Base-by-base conservation (phyloP, 2,113 vertebrate species). In the Aspidoscelis tigris region DNA sequence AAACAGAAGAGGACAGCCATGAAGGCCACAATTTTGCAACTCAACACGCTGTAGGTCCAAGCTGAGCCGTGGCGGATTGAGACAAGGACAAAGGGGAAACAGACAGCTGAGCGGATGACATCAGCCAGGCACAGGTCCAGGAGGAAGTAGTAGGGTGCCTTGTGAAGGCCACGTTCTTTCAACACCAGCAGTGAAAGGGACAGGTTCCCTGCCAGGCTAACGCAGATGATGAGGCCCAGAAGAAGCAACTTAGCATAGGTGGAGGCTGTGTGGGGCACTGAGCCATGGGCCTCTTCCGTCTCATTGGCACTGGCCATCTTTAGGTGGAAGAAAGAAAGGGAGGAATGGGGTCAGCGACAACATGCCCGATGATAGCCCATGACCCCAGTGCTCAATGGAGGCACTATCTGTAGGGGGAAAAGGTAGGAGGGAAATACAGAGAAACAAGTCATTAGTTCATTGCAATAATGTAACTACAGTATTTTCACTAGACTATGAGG, bases 1-100 rank as follows among this genome's bases (percentile, higher is more conserved):
- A 98, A 98, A 89, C 97, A 98, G 93, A 98, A 98, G 66, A 98
- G 97, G 92, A 98, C 98, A 0, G 97, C 97, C 97, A 98, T 97
- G 90, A 98, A 98, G 87, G 98, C 98, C 95, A 98, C 97, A 85
- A 98, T 97, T 93, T 98, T 98, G 95, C 98, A 98, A 94, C 98
- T 98, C 90, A 98, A 93, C 22, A 96, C 95, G 44, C 98, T 98
- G 96, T 98, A 98, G 85, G 97, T 97, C 98, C 98, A 98, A 76
- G 96, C 96, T 33, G 98, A 98, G 95, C 97, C 97, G 86, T 97
- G 97, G 93, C 97, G 97, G 85, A 98, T 97, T 21, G 98, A 98
- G 85, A 97, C 97, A 90, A 98, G 95, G 90, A 98, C 98, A 26
- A 98, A 98, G 74, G 98, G 98, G 92, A 98, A 98, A 92, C 98